Conservation (phyloP, 2,797 vertebrate species). For the Manis javanica region DNA sequence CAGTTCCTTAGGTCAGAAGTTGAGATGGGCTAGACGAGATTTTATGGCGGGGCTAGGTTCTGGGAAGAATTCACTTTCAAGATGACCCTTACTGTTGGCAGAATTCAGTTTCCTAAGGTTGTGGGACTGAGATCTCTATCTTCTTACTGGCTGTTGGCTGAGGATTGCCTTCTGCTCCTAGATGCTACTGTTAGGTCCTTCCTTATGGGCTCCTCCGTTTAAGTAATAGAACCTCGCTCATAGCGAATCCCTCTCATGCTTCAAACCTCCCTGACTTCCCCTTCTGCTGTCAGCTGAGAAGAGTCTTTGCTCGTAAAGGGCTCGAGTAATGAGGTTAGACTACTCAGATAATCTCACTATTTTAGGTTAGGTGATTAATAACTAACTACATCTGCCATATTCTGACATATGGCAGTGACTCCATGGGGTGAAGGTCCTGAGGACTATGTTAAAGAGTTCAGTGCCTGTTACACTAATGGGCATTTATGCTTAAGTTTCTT, state of each 20-base stretch:
- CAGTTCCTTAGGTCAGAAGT: not conserved
- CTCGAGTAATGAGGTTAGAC: not conserved
- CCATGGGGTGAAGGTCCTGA: not conserved
- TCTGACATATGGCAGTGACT: too few species aligned
- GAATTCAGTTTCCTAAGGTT: not conserved
- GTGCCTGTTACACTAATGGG: not conserved
- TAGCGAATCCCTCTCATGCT: not conserved
- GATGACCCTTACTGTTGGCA: not conserved
- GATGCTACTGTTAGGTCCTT: not conserved
- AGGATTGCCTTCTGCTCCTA: not conserved
- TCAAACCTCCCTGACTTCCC: not conserved
- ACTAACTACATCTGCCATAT: not conserved
- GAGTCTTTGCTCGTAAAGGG: not conserved
- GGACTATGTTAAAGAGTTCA: not conserved
- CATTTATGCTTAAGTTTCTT: constrained; percentile 7
- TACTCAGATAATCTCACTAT: not conserved
- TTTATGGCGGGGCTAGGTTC: not conserved
- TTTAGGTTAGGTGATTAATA: not conserved
- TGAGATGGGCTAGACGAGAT: not conserved
- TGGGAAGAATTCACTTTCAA: not conserved
- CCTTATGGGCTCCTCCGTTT: not conserved
- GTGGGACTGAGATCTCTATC: not conserved
- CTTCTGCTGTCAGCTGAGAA: not conserved
- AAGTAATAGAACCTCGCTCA: not conserved
- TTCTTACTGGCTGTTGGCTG: not conserved